Conservation (phyloP, 2,888 invertebrate genomes). For the Pammene fasciana region DNA sequence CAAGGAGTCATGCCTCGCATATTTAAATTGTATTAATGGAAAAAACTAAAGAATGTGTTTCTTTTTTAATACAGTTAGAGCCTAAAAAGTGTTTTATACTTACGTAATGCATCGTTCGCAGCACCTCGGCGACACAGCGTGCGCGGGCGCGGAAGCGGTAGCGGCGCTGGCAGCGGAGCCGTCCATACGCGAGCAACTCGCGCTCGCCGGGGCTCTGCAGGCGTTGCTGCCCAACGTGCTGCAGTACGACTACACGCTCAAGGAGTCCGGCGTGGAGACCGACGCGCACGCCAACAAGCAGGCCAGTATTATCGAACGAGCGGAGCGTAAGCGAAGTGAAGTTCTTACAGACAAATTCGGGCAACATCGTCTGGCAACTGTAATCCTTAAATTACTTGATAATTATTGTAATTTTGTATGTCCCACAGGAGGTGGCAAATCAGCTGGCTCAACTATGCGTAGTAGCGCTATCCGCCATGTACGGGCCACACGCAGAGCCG, state of each 20-base stretch:
- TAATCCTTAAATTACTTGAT: too few species aligned
- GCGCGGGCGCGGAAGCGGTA: slow-evolving; percentile 95
- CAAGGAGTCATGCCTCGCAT: too few species aligned
- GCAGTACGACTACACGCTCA: slow-evolving; percentile 97
- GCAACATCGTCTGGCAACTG: too few species aligned
- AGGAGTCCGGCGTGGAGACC: slow-evolving; percentile 96
- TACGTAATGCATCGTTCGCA: slow-evolving; percentile 59
- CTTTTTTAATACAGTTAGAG: too few species aligned
- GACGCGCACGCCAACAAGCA: slow-evolving; percentile 93
- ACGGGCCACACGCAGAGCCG: slow-evolving; percentile 81
- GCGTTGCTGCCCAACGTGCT: slow-evolving; percentile 95
- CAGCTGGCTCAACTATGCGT: slow-evolving; percentile 94
- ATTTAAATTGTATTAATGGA: too few species aligned
- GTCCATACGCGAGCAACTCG: slow-evolving; percentile 91
- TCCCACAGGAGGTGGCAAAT: slow-evolving; percentile 96
- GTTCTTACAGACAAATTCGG: too few species aligned
- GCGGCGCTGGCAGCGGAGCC: slow-evolving; percentile 94
- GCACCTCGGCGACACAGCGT: slow-evolving; percentile 90
- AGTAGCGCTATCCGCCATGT: slow-evolving; percentile 91
- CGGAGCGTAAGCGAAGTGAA: too few species aligned
- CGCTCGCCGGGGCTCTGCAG: slow-evolving; percentile 95
- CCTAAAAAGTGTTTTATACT: too few species aligned
- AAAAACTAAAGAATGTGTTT: too few species aligned
- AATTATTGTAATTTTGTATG: too few species aligned
- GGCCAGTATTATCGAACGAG: slow-evolving; percentile 59